These are phyloP conservation scores for Procambarus clarkii DNA, from an alignment of 1,140 invertebrate genomes.

Conservation along the genomic window DNA sequence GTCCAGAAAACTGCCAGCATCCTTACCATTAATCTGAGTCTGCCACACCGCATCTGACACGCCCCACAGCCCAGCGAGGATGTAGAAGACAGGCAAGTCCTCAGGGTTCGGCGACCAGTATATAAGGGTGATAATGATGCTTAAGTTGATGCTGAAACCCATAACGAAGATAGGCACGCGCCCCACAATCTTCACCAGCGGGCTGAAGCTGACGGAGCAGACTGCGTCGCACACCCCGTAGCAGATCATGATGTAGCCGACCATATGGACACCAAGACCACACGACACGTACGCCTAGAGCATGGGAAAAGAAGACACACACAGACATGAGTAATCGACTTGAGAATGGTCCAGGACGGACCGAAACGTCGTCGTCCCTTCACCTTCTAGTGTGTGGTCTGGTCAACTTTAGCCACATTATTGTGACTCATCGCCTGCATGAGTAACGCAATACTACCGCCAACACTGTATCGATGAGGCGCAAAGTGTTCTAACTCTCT, in stretches of 20 bases:
- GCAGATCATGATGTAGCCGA: slow-evolving; percentile 56
- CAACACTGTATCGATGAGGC: too few species aligned
- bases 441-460: not conserved
- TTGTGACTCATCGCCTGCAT: too few species aligned
- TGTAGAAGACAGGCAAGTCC: slow-evolving; percentile 28
- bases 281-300: slow-evolving; percentile 37
- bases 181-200: slow-evolving; percentile 33
- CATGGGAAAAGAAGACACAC: not conserved
- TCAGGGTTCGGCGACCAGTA: slow-evolving; percentile 50
- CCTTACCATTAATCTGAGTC: slow-evolving; percentile 56
- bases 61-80: slow-evolving; percentile 46
- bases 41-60: slow-evolving; percentile 58
- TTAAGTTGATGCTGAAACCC: slow-evolving; percentile 37
- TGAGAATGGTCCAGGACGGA: too few species aligned
- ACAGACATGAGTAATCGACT: not conserved
- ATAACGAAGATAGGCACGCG: slow-evolving; percentile 46
- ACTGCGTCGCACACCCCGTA: slow-evolving; percentile 54
- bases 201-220: slow-evolving; percentile 55
- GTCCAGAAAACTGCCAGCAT: not conserved
- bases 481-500: too few species aligned
- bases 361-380: too few species aligned
- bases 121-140: slow-evolving; percentile 47
- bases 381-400: too few species aligned
- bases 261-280: slow-evolving; percentile 40
- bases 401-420: too few species aligned